These are phyloP conservation scores for Porites lutea DNA, from an alignment of 64 coral and sea anemone species.

Conservation along the genomic window DNA sequence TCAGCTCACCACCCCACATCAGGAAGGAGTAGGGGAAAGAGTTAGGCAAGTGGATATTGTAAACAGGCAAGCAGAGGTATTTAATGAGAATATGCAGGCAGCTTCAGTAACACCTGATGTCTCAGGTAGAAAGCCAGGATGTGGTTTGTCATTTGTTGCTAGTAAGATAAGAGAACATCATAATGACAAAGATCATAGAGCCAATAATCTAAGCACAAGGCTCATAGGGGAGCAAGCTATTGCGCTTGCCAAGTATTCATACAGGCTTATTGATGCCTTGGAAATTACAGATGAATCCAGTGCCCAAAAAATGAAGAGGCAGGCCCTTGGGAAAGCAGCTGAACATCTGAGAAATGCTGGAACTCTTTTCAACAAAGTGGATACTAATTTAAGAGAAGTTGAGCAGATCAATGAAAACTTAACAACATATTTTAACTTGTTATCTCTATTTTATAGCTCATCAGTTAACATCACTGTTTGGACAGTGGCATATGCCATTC, in stretches of 20 bases:
- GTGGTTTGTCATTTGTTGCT: slow-evolving; percentile 57
- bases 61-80: neutral
- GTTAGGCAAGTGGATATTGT: slow-evolving; percentile 38
- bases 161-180: slow-evolving; percentile 37
- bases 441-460: too few relatives aligned
- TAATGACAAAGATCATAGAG: slow-evolving; percentile 45
- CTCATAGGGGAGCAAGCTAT: slow-evolving; percentile 58
- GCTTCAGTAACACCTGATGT: neutral
- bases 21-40: slow-evolving; percentile 52
- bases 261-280: neutral
- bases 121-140: neutral
- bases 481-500: slow-evolving; percentile 8
- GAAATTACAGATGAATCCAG: slow-evolving; percentile 18
- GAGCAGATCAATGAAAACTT: slow-evolving; percentile 30
- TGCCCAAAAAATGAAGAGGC: slow-evolving; percentile 38
- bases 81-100: slow-evolving; percentile 7
- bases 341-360: slow-evolving; percentile 57
- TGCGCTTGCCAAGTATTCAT: neutral
- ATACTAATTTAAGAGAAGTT: slow-evolving; percentile 1
- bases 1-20: slow-evolving; percentile 28
- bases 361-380: slow-evolving; percentile 40
- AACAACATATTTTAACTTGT: too few relatives aligned
- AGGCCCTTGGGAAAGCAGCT: slow-evolving; percentile 50
- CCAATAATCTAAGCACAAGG: slow-evolving; percentile 48
- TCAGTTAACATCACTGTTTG: too few relatives aligned